Evolutionary conservation across 2,888 invertebrate species (phyloP), one percentile per base, ranked within the genome.

Genomic region (Caprella mutica): DNA sequence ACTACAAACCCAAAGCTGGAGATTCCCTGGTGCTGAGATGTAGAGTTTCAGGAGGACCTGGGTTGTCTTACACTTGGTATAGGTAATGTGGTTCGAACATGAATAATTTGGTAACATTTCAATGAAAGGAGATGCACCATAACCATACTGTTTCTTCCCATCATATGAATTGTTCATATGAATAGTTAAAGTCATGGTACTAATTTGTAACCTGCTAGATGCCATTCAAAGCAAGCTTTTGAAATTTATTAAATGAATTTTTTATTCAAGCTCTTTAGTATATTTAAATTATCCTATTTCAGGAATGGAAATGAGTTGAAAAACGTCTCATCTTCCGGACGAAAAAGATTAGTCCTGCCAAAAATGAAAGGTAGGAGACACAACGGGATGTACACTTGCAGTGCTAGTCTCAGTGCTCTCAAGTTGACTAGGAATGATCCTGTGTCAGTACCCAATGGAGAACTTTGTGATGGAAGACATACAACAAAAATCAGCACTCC

Each of bases 321-420:
- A 14, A 33, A 33, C 33, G 33, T 8, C 33, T 9, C 9, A 8
- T 9, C 9, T 14, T 9, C 8, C 14, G 33, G 33, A 8, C 8
- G 14, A 14, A 33, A 14, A 14, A 8, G 33, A 8, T 14, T 33
- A 8, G 33, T 33, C 33, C 33, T 33, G 9, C 33, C 9, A 33
- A 8, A 14, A 8, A 14, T 33, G 9, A 9, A 33, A 8, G 33
- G 9, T 9, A 14, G 9, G 9, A 8, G 33, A 33, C 54, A 58
- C 58, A 58, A 58, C 50, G 58, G 58, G 33, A 51, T 55, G 8
- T 58, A 55, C 40, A 58, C 58, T 29, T 58, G 58, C 44, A 30
- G 23, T 12, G 55, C 51, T 29, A 48, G 54, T 24, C 43, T 58
- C 48, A 33, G 33, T 14, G 33, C 33, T 33, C 9, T 9, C 9